Conservation (phyloP, 2,113 vertebrate genomes). For the Pygoscelis antarcticus region DNA sequence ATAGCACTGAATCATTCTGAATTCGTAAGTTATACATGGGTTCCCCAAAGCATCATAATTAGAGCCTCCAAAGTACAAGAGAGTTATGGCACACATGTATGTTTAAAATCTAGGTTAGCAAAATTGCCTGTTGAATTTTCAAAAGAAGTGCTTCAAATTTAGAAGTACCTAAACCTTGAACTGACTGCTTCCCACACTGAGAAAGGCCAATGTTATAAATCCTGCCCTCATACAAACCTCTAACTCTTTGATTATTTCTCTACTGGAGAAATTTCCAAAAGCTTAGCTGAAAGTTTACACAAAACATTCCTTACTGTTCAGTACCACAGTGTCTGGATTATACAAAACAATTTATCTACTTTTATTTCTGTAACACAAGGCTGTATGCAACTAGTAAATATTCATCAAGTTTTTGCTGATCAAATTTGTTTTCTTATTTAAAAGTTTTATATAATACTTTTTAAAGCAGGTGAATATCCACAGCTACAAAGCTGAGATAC, state of each 20-base stretch:
- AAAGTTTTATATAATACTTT: background rate
- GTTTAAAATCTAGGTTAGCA: background rate
- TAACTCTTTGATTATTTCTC: background rate
- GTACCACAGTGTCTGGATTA: background rate
- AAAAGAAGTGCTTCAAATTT: background rate
- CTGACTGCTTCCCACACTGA: background rate
- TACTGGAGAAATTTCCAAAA: background rate
- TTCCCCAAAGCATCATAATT: background rate
- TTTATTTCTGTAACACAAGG: background rate
- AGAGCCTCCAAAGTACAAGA: background rate
- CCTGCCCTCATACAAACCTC: background rate
- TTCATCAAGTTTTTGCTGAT: background rate
- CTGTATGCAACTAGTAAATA: background rate
- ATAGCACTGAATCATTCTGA: background rate
- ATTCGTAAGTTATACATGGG: rapidly evolving
- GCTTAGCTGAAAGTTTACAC: background rate
- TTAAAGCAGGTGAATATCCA: background rate
- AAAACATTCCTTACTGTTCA: background rate
- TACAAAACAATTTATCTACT: background rate
- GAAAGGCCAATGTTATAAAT: background rate
- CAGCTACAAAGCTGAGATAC: background rate
- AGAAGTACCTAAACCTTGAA: background rate
- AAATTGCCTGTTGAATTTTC: background rate
- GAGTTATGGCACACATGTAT: rapidly evolving
- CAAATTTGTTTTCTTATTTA: background rate